Conservation (phyloP, 2,113 vertebrate genomes). For the Nothobranchius furzeri region DNA sequence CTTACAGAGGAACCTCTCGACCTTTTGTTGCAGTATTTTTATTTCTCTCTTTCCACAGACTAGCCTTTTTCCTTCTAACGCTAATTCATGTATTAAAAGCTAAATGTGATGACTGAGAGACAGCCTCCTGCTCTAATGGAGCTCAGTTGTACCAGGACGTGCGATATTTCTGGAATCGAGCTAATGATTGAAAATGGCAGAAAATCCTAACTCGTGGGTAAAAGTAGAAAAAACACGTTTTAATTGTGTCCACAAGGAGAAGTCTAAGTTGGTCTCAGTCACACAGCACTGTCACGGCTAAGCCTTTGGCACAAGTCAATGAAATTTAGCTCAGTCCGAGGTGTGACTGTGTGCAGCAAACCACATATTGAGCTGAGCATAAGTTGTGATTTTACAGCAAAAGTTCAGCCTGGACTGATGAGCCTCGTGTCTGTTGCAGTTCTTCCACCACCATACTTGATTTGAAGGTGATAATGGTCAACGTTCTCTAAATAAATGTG, state of each 20-base stretch:
- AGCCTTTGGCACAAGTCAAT: constrained; percentile 9
- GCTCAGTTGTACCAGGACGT: constrained; percentile 3
- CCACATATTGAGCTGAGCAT: background rate
- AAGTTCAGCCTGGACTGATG: background rate
- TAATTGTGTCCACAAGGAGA: constrained; percentile 51
- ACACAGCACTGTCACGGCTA: constrained; percentile 18
- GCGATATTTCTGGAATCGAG: constrained; percentile 30
- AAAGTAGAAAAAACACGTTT: constrained; percentile 5
- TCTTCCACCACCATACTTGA: background rate
- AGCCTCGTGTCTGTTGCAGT: background rate
- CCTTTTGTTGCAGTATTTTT: too few species aligned
- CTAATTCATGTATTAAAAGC: constrained; percentile 6
- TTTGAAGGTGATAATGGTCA: background rate
- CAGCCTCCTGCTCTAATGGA: constrained; percentile 6
- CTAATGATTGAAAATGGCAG: constrained; percentile 18
- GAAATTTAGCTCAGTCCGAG: constrained; percentile 18
- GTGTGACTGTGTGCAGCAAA: constrained; percentile 1
- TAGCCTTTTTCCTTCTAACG: too few species aligned
- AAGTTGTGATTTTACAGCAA: background rate
- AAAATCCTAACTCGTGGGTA: constrained; percentile 37
- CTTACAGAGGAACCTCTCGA: too few species aligned
- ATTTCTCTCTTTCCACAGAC: too few species aligned
- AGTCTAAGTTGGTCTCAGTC: constrained; percentile 31
- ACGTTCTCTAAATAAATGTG: constrained; percentile 3
- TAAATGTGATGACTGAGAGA: constrained; percentile 2